Conservation (phyloP, 2,888 invertebrate species). For the Eupithecia subfuscata region DNA sequence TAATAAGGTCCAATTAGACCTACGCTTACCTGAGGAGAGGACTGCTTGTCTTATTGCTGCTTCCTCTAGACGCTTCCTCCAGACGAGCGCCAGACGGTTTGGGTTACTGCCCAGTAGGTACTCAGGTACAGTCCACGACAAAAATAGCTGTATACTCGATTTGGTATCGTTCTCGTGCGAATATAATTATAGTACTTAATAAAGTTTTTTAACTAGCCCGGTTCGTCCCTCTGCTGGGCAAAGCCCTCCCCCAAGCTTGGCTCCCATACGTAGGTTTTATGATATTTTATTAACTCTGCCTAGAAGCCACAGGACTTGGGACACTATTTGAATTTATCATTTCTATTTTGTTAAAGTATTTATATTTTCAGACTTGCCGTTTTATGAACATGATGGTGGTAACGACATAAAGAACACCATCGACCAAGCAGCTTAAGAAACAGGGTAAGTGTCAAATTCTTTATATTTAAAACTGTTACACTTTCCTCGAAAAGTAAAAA, state of each 20-base stretch:
- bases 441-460: not conserved
- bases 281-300: too few species aligned
- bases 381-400: not conserved
- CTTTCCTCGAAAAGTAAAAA: not conserved
- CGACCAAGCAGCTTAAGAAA: not conserved
- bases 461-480: not conserved
- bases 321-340: not conserved
- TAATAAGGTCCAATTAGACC: conserved; percentile 11
- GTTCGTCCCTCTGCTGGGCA: too few species aligned
- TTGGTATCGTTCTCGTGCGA: too few species aligned
- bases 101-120: conserved; percentile 16
- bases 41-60: conserved; percentile 4
- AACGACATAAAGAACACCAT: not conserved
- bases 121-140: not conserved
- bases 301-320: not conserved
- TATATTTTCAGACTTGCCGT: not conserved
- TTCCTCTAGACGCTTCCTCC: conserved; percentile 30
- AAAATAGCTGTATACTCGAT: not conserved
- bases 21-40: not conserved
- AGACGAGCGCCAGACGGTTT: conserved; percentile 32
- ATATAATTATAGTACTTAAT: too few species aligned
- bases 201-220: too few species aligned
- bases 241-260: too few species aligned
- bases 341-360: not conserved
- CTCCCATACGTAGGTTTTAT: too few species aligned